Conservation (phyloP, 1,140 invertebrate genomes). For the Theocolax elegans region DNA sequence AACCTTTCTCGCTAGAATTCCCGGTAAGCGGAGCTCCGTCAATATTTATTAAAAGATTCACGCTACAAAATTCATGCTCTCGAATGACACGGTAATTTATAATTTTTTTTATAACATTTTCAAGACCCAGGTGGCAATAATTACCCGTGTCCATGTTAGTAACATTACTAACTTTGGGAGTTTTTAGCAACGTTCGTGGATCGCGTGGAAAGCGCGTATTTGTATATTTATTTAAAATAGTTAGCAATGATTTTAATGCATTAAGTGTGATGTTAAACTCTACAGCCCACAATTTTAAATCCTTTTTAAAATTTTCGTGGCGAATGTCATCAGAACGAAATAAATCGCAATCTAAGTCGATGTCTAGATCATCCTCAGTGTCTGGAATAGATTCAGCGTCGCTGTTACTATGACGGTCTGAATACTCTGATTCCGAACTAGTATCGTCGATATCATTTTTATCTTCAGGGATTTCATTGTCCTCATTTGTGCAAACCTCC, state of each 20-base stretch:
- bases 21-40: slow-evolving; percentile 40
- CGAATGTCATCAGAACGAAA: not conserved
- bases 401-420: not conserved
- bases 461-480: too few relatives aligned
- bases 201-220: not conserved
- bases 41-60: slow-evolving; percentile 36
- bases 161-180: not conserved
- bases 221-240: not conserved
- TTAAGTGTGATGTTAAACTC: not conserved
- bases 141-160: not conserved
- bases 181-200: not conserved
- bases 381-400: not conserved
- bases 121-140: not conserved
- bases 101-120: not conserved
- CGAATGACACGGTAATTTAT: not conserved
- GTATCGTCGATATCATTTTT: too few relatives aligned
- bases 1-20: not conserved
- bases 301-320: not conserved
- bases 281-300: not conserved
- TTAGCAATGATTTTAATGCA: not conserved
- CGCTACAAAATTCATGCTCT: not conserved
- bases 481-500: too few relatives aligned
- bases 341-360: not conserved
- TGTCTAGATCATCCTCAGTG: not conserved
- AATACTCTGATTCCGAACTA: too few relatives aligned